Evolutionary conservation across 2,888 invertebrate genomes (phyloP).

Genomic region (Monopis laevigella): DNA sequence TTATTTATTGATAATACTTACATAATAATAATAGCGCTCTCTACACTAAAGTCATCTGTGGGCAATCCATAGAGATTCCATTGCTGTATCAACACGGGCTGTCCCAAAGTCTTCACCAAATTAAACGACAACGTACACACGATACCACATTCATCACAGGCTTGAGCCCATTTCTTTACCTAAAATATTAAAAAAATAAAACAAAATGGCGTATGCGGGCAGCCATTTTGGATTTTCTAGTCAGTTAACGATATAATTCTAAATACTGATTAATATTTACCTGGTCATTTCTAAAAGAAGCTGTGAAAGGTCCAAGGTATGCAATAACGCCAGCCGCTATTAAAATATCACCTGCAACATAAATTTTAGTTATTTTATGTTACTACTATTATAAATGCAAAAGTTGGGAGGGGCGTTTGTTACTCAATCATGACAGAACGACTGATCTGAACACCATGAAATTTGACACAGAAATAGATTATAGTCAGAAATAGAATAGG

Average conservation of each 20-base stretch:
- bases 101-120: conserved; percentile 81
- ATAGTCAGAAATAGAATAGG: too few relatives aligned
- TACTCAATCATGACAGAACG: too few relatives aligned
- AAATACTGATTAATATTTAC: conserved; percentile 24
- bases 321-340: conserved; percentile 90
- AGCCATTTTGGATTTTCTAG: not conserved
- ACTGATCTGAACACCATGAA: too few relatives aligned
- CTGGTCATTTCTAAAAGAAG: conserved; percentile 70
- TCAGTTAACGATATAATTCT: not conserved
- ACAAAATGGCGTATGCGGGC: not conserved
- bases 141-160: conserved; percentile 75
- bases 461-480: too few relatives aligned
- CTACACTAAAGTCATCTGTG: conserved; percentile 87
- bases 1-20: too few relatives aligned
- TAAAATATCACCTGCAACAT: conserved; percentile 86
- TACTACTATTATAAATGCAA: too few relatives aligned
- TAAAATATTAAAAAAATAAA: conserved; percentile 39
- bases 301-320: conserved; percentile 90
- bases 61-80: conserved; percentile 94
- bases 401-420: too few relatives aligned
- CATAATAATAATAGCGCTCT: conserved; percentile 92
- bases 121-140: conserved; percentile 82
- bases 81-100: conserved; percentile 86
- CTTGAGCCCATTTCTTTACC: conserved; percentile 77
- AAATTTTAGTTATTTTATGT: too few relatives aligned